Conservation (phyloP, 2,888 invertebrate genomes). For the Pandemis heparana region DNA sequence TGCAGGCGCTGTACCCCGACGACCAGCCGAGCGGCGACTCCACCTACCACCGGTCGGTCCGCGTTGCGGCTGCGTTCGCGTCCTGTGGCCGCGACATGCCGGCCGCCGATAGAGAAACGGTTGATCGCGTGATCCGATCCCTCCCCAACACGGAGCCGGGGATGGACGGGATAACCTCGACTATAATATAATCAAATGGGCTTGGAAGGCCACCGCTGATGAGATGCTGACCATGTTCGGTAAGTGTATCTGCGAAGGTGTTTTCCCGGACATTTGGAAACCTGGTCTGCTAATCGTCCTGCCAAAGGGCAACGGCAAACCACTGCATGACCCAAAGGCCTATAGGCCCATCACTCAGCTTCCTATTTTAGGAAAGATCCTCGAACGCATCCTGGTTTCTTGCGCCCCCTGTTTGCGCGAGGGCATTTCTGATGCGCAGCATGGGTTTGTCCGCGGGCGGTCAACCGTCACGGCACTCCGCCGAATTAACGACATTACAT, state of each 20-base stretch:
- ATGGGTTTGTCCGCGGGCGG: conserved; percentile 52
- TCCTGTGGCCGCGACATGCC: conserved; percentile 45
- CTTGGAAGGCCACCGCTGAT: conserved; percentile 17
- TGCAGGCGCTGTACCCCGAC: conserved; percentile 18
- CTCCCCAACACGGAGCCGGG: conserved; percentile 55
- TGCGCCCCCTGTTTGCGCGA: conserved; percentile 44
- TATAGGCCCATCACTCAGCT: conserved; percentile 45
- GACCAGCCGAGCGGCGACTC: conserved; percentile 41
- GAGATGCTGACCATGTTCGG: conserved; percentile 42
- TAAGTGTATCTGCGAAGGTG: conserved; percentile 45
- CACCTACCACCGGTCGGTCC: conserved; percentile 46
- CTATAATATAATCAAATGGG: conserved; percentile 41
- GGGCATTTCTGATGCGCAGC: conserved; percentile 48
- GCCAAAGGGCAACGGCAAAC: conserved; percentile 42
- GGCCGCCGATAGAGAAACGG: conserved; percentile 9
- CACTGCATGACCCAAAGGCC: conserved; percentile 26
- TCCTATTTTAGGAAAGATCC: conserved; percentile 52
- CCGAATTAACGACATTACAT: neutral
- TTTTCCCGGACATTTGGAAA: conserved; percentile 43
- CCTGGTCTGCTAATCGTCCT: conserved; percentile 27
- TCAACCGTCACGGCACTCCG: conserved; percentile 51
- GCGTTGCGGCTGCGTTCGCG: conserved; percentile 43
- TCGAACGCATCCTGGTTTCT: conserved; percentile 48
- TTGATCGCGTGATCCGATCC: conserved; percentile 44
- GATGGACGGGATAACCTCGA: conserved; percentile 50